phyloP scores from a whole-genome alignment of 1,140 invertebrate species.

The Vanessa tameamea region DNA sequence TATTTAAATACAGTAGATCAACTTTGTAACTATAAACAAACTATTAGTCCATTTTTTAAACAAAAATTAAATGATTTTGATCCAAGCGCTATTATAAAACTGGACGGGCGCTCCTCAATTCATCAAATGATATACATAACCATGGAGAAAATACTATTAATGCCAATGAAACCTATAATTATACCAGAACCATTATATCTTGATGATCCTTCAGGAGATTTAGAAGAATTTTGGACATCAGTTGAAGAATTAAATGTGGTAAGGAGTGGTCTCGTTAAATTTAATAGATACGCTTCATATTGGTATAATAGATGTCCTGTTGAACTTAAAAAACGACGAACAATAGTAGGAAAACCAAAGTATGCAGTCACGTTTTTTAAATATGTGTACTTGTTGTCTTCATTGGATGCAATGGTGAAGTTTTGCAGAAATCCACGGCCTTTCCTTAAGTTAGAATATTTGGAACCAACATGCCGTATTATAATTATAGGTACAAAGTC shows the following conservation, averaged over 20 bases:
- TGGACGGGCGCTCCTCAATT: slow-evolving; percentile 79
- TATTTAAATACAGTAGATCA: slow-evolving; percentile 62
- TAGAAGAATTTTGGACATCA: slow-evolving; percentile 67
- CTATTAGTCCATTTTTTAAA: slow-evolving; percentile 72
- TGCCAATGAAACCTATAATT: slow-evolving; percentile 71
- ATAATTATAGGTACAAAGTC: slow-evolving; percentile 64
- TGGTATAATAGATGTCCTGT: slow-evolving; percentile 83
- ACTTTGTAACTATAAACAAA: slow-evolving; percentile 73
- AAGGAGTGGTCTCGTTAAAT: slow-evolving; percentile 51
- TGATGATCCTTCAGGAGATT: slow-evolving; percentile 59
- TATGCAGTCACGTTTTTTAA: slow-evolving; percentile 82
- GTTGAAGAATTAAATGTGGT: slow-evolving; percentile 62
- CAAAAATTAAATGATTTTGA: slow-evolving; percentile 76
- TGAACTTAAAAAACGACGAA: slow-evolving; percentile 77
- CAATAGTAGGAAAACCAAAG: slow-evolving; percentile 71
- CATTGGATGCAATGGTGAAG: slow-evolving; percentile 62
- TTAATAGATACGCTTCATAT: slow-evolving; percentile 69
- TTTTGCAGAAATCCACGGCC: slow-evolving; percentile 83
- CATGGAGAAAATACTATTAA: slow-evolving; percentile 71
- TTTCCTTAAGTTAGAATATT: slow-evolving; percentile 71
- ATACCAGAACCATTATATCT: slow-evolving; percentile 66
- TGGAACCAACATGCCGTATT: slow-evolving; percentile 70
- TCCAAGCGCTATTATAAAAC: slow-evolving; percentile 79
- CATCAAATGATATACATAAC: slow-evolving; percentile 76
- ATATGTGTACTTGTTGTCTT: slow-evolving; percentile 81